Evolutionary conservation across 2,888 invertebrate genomes (phyloP).

Genomic region (Ligdia adustata): DNA sequence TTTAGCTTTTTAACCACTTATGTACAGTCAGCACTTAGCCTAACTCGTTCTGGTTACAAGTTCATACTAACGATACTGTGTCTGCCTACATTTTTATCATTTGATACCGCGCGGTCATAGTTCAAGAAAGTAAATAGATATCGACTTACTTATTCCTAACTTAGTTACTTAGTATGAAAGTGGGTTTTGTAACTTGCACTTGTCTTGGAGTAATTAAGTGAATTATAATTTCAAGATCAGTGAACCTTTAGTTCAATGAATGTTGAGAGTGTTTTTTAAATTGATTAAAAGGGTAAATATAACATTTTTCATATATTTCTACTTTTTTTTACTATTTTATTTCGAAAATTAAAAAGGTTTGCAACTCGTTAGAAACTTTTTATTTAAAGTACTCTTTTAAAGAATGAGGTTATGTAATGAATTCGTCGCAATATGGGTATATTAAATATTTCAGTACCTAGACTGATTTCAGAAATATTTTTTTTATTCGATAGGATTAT

Average conservation of each 20-base stretch:
- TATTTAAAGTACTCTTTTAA: no score
- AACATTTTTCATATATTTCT: background rate
- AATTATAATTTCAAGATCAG: background rate
- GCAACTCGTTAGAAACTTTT: no score
- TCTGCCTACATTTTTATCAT: background rate
- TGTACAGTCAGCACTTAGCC: no score
- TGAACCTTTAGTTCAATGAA: background rate
- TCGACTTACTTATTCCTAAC: background rate
- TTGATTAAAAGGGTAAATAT: constrained; percentile 3
- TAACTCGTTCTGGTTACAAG: no score
- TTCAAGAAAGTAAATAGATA: background rate
- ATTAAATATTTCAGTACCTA: no score
- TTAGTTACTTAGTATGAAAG: background rate
- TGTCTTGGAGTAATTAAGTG: background rate
- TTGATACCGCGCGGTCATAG: background rate
- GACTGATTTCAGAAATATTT: no score
- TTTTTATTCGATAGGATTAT: no score
- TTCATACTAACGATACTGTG: background rate
- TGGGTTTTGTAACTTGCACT: background rate
- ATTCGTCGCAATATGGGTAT: no score
- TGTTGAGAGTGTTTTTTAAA: background rate
- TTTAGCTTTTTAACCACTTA: no score
- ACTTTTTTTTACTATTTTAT: background rate
- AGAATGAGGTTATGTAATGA: no score
- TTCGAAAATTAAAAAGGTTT: no score